Percentiles rank a stretch among this genome's conserved stretches.
phyloP scores from a whole-genome alignment of 2,113 vertebrate species.

The Peromyscus polionotus region DNA sequence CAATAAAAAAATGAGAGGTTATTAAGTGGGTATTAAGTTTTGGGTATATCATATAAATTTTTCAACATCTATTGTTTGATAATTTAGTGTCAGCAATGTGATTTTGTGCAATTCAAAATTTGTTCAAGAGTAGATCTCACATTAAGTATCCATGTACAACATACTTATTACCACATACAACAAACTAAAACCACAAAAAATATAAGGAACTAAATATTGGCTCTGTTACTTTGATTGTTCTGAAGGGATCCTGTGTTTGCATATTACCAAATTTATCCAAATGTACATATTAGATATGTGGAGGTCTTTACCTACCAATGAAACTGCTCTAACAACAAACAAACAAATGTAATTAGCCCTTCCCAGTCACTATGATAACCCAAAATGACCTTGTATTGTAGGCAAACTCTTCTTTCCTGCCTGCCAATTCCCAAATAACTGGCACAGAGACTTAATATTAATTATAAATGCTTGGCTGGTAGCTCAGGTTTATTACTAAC shows the following conservation, averaged over 20 bases:
- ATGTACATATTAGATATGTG: background rate
- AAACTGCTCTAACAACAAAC: background rate
- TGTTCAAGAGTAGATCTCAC: background rate
- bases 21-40: background rate
- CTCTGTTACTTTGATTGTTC: background rate
- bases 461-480: too few species aligned
- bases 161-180: background rate
- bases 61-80: background rate
- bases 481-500: too few species aligned
- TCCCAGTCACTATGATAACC: background rate
- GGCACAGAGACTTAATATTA: too few species aligned
- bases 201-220: background rate
- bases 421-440: too few species aligned
- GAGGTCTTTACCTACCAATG: background rate
- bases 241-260: background rate
- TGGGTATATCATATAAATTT: background rate
- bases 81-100: background rate
- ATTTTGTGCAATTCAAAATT: background rate
- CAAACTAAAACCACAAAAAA: background rate
- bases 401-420: too few species aligned
- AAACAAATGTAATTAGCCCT: background rate
- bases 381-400: background rate
- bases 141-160: background rate
- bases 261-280: background rate
- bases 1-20: background rate